phyloP scores from a whole-genome alignment of 2,797 vertebrate species.

The Hippoglossus hippoglossus region DNA sequence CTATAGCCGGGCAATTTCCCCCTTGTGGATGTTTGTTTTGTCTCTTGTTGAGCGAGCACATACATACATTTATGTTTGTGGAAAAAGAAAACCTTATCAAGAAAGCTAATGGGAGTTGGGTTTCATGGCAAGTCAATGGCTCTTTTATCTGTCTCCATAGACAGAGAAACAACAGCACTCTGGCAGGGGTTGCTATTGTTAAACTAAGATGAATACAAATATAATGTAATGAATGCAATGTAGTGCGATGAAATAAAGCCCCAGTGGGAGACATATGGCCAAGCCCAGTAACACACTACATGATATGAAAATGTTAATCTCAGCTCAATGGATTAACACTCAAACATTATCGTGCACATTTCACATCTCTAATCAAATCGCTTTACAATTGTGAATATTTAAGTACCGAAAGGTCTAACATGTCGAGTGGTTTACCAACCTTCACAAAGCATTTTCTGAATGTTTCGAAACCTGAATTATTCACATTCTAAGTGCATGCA shows the following conservation, averaged over 20 bases:
- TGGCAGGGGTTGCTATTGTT: background rate
- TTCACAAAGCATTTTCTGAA: background rate
- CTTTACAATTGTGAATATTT: too few species aligned
- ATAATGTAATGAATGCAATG: background rate
- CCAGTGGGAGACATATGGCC: background rate
- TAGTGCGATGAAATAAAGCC: background rate
- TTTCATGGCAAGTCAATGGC: background rate
- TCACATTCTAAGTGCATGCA: background rate
- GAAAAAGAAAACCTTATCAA: background rate
- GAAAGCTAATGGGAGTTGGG: background rate
- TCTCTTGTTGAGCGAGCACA: background rate
- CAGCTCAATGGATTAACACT: background rate
- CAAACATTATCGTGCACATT: background rate
- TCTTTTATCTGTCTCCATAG: background rate
- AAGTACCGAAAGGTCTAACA: too few species aligned
- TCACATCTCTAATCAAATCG: background rate
- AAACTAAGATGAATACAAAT: background rate
- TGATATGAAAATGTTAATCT: background rate
- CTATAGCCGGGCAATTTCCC: background rate
- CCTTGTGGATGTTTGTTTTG: background rate
- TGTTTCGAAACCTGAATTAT: constrained; percentile 4
- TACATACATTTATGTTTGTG: background rate
- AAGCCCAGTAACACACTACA: background rate
- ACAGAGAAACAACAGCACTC: background rate
- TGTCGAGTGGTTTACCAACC: too few species aligned